Conservation (phyloP, 2,888 invertebrate species). For the Bibio marci region DNA sequence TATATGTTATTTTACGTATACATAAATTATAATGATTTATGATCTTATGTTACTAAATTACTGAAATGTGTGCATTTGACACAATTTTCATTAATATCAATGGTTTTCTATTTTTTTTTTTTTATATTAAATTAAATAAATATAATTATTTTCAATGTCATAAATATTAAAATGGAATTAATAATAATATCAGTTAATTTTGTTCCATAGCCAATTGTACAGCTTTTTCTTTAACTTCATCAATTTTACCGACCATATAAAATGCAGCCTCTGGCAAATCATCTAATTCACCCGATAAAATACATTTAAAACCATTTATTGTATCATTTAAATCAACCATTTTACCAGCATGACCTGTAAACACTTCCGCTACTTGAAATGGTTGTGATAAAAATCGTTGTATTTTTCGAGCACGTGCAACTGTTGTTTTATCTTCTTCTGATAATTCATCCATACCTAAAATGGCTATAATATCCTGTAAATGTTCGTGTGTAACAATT, state of each 20-base stretch:
- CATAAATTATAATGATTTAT: no score
- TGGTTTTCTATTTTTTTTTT: no score
- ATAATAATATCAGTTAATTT: no score
- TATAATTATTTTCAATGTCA: no score
- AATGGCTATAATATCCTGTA: constrained; percentile 80
- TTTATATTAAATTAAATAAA: no score
- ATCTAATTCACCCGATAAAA: constrained; percentile 70
- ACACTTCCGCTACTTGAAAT: constrained; percentile 85
- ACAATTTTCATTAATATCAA: no score
- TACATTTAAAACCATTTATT: constrained; percentile 74
- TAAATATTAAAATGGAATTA: no score
- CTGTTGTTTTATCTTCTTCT: constrained; percentile 87
- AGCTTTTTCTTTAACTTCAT: constrained; percentile 73
- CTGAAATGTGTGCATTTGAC: no score
- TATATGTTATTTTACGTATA: no score
- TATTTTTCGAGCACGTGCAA: constrained; percentile 86
- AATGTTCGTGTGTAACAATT: constrained; percentile 43
- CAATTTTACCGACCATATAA: constrained; percentile 91
- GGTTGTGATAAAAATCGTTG: constrained; percentile 89
- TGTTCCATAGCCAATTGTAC: constrained; percentile 30
- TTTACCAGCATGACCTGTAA: constrained; percentile 84
- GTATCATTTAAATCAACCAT: constrained; percentile 75
- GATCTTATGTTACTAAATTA: no score
- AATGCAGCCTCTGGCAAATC: constrained; percentile 90
- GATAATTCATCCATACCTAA: constrained; percentile 90